Conservation (phyloP, 2,888 invertebrate genomes). For the Catocala nupta region DNA sequence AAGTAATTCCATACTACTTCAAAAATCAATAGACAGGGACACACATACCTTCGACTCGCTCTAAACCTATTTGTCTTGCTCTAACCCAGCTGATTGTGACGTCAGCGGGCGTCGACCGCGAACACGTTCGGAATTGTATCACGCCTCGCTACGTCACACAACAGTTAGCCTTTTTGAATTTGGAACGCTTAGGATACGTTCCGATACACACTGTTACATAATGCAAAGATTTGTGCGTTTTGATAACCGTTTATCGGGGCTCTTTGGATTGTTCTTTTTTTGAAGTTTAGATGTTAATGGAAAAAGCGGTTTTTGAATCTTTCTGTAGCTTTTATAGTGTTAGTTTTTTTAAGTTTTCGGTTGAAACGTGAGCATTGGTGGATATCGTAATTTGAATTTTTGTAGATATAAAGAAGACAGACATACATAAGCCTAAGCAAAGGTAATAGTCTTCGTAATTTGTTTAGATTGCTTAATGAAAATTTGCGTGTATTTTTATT, state of each 20-base stretch:
- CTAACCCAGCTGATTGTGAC: constrained; percentile 78
- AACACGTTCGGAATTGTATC: constrained; percentile 58
- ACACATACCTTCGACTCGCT: constrained; percentile 29
- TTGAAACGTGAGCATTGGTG: no score
- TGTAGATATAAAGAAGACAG: no score
- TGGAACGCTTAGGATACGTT: constrained; percentile 42
- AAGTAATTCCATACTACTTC: constrained; percentile 18
- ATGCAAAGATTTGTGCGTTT: constrained; percentile 15
- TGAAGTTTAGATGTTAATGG: no score
- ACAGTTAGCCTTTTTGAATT: constrained; percentile 53
- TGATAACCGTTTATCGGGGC: not conserved
- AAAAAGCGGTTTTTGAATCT: no score
- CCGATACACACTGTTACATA: constrained; percentile 32
- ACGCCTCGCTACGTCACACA: constrained; percentile 68
- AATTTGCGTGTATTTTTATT: no score
- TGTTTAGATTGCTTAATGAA: no score
- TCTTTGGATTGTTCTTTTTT: not conserved
- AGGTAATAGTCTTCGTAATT: no score
- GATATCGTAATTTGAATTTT: no score
- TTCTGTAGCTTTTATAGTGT: no score
- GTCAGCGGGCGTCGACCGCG: constrained; percentile 78
- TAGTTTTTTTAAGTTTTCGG: no score
- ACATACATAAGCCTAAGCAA: no score
- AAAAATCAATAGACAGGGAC: constrained; percentile 35
- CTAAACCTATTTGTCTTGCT: constrained; percentile 15